Evolutionary conservation across 2,888 invertebrate species (phyloP).

Genomic region (Brachypterus glaber): DNA sequence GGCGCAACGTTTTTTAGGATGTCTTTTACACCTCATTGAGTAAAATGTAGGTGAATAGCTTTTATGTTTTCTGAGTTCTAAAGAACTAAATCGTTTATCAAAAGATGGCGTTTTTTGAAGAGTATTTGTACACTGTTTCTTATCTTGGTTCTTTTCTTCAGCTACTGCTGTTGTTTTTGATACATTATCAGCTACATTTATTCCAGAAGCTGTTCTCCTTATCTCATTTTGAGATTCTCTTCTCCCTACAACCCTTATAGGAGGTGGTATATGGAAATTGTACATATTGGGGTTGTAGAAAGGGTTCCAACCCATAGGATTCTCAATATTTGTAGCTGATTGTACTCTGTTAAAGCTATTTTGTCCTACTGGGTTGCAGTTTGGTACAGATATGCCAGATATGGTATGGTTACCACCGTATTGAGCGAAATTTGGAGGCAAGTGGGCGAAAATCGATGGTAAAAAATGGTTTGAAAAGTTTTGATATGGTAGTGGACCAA

Average conservation of each 20-base stretch:
- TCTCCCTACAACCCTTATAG: constrained; percentile 27
- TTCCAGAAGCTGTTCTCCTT: constrained; percentile 31
- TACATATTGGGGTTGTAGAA: constrained; percentile 21
- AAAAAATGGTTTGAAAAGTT: constrained; percentile 10
- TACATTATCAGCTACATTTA: constrained; percentile 19
- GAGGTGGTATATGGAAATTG: constrained; percentile 11
- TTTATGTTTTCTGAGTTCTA: constrained; percentile 37
- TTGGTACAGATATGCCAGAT: constrained; percentile 18
- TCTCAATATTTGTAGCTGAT: neutral
- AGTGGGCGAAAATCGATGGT: constrained; percentile 24
- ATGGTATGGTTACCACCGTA: constrained; percentile 17
- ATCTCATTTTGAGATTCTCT: constrained; percentile 31
- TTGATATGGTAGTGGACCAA: too few relatives aligned
- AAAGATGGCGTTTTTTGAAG: too few relatives aligned
- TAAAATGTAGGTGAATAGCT: constrained; percentile 41
- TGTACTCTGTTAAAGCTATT: constrained; percentile 3
- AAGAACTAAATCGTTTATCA: constrained; percentile 34
- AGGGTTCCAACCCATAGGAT: constrained; percentile 16
- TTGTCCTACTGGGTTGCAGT: constrained; percentile 10
- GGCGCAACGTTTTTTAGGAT: constrained; percentile 36
- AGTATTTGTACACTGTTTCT: constrained; percentile 13
- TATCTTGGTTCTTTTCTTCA: constrained; percentile 10
- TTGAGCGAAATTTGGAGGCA: constrained; percentile 21
- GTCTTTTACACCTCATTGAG: constrained; percentile 40
- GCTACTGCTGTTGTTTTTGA: constrained; percentile 3